Conservation (phyloP, 2,797 vertebrate genomes). For the Taenioides sp. region DNA sequence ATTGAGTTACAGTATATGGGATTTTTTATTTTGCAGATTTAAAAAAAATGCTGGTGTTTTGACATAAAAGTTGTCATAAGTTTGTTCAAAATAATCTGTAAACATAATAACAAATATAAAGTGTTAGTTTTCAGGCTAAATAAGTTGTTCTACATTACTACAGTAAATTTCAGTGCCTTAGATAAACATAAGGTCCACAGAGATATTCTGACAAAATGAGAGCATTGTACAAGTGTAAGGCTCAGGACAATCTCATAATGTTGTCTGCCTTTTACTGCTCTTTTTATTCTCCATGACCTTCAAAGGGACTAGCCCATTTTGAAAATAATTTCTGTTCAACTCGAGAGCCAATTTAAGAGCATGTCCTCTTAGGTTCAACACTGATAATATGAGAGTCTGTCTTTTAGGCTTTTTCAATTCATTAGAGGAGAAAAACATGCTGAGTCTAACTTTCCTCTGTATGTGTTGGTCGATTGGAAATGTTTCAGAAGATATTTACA, state of each 20-base stretch:
- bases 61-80: too few relatives aligned
- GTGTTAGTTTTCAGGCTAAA: neutral
- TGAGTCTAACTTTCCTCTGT: constrained; percentile 24
- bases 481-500: constrained; percentile 34
- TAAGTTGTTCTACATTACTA: constrained; percentile 8
- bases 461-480: constrained; percentile 24
- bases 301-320: constrained; percentile 38
- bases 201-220: constrained; percentile 3
- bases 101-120: neutral
- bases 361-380: constrained; percentile 16
- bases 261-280: constrained; percentile 32
- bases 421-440: constrained; percentile 23
- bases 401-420: constrained; percentile 13
- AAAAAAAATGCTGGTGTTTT: too few relatives aligned
- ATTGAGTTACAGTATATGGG: too few relatives aligned
- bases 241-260: constrained; percentile 38
- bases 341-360: constrained; percentile 39
- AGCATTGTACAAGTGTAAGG: constrained; percentile 12
- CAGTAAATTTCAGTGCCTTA: neutral
- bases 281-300: constrained; percentile 43
- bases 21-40: too few relatives aligned
- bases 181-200: constrained; percentile 13
- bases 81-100: neutral
- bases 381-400: constrained; percentile 8
- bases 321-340: constrained; percentile 32